Conservation (phyloP, 2,888 invertebrate genomes). For the Apodemia zela region DNA sequence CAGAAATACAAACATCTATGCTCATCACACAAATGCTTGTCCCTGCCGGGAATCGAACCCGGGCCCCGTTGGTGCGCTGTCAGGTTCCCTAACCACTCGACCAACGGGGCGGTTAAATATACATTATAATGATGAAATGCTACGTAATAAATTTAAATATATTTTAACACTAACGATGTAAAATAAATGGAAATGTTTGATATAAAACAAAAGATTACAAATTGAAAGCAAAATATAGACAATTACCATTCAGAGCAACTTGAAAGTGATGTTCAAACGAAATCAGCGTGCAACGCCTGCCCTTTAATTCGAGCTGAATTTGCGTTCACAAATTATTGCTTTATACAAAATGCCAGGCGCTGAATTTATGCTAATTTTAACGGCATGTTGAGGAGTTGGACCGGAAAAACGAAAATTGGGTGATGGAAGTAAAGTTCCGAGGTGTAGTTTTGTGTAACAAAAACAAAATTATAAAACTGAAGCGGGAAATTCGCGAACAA, state of each 20-base stretch:
- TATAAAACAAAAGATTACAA: slow-evolving; percentile 5
- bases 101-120: too few relatives aligned
- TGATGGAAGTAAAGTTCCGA: slow-evolving; percentile 3
- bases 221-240: slow-evolving; percentile 12
- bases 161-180: neutral
- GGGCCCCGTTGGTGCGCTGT: too few relatives aligned
- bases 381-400: slow-evolving; percentile 11
- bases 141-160: neutral
- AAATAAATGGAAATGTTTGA: slow-evolving; percentile 6
- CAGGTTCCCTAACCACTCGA: too few relatives aligned
- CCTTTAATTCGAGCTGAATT: slow-evolving; percentile 35
- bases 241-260: slow-evolving; percentile 17
- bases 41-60: too few relatives aligned
- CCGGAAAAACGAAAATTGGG: slow-evolving; percentile 16
- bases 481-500: neutral
- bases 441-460: slow-evolving; percentile 11
- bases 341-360: slow-evolving; percentile 35
- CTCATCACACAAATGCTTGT: too few relatives aligned
- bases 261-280: slow-evolving; percentile 13
- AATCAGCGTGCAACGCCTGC: slow-evolving; percentile 29
- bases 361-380: slow-evolving; percentile 32
- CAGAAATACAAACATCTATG: too few relatives aligned
- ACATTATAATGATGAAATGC: too few relatives aligned
- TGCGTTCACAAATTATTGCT: slow-evolving; percentile 36
- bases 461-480: slow-evolving; percentile 13